A percentile compares a stretch with the other conserved stretches of the same genome.
phyloP scores from a whole-genome alignment of 2,113 vertebrate species.

The Lycaon pictus region DNA sequence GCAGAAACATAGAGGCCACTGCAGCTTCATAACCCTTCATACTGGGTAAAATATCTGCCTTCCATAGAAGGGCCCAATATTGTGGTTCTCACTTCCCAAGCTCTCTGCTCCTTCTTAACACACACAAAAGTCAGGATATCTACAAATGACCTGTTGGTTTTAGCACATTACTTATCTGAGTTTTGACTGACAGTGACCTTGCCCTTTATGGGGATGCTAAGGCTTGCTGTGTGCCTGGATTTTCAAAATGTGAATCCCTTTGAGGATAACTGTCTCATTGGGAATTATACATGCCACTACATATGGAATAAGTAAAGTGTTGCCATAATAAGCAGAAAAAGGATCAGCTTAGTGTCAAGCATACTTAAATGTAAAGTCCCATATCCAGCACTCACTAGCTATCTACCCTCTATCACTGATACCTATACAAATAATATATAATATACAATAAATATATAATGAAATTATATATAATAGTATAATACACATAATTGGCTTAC shows the following conservation, averaged over 20 bases:
- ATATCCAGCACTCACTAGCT: neutral
- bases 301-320: neutral
- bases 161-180: slow-evolving; percentile 7
- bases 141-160: neutral
- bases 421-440: neutral
- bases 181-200: slow-evolving; percentile 12
- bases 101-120: neutral
- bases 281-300: slow-evolving; percentile 36
- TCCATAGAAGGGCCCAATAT: neutral
- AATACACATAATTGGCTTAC: neutral
- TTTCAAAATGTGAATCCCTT: slow-evolving; percentile 54
- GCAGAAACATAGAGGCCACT: neutral
- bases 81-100: slow-evolving; percentile 1
- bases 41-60: neutral
- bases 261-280: slow-evolving; percentile 18
- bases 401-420: neutral
- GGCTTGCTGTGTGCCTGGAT: neutral
- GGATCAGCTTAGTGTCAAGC: neutral
- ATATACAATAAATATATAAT: neutral
- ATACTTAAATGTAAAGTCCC: neutral
- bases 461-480: neutral
- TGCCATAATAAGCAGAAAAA: slow-evolving; percentile 31
- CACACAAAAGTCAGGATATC: neutral
- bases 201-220: slow-evolving; percentile 42
- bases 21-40: neutral